phyloP scores from a whole-genome alignment of 2,888 invertebrate genomes.

The Agrochola litura region DNA sequence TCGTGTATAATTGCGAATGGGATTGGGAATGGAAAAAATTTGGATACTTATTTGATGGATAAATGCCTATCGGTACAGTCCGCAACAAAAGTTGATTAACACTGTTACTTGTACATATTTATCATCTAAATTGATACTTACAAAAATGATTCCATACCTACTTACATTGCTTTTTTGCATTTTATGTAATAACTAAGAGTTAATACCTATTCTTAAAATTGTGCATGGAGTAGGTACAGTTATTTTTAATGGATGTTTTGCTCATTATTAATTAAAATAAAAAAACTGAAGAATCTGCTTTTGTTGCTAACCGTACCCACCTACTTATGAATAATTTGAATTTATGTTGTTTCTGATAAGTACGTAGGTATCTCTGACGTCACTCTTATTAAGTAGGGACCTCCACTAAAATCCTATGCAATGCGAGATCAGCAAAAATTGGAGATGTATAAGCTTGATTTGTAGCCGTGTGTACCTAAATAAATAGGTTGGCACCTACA shows the following conservation, averaged over 20 bases:
- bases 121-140: neutral
- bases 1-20: slow-evolving; percentile 9
- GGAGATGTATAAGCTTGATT: too few species aligned
- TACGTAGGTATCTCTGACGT: neutral
- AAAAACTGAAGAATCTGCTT: neutral
- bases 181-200: neutral
- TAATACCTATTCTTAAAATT: neutral
- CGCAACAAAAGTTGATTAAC: neutral
- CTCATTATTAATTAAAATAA: neutral
- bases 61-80: neutral
- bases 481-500: neutral
- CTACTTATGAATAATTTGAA: neutral
- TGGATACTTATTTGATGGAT: slow-evolving; percentile 1
- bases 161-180: neutral
- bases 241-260: neutral
- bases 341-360: too few species aligned
- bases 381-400: too few species aligned
- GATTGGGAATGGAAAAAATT: neutral
- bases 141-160: neutral
- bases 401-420: too few species aligned
- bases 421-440: too few species aligned
- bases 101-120: neutral
- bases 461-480: neutral
- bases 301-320: neutral
- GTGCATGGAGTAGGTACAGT: too few species aligned